These are phyloP conservation scores for Amblyornis subalaris DNA, from an alignment of 2,113 vertebrate species.

Conservation along the genomic window DNA sequence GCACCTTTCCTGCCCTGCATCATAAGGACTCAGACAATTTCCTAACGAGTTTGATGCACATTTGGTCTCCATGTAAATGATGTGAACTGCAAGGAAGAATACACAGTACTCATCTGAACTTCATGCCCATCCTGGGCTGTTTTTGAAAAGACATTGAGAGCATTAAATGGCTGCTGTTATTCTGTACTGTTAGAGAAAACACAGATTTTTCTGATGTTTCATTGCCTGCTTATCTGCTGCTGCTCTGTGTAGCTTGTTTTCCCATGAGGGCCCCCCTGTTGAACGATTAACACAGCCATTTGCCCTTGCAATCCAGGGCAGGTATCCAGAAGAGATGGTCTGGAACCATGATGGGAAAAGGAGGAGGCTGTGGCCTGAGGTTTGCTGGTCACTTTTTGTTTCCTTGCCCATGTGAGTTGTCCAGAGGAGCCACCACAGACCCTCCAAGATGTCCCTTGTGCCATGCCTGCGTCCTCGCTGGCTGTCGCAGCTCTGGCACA, in stretches of 20 bases:
- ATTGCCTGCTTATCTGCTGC: neutral
- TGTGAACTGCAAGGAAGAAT: neutral
- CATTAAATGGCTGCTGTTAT: neutral
- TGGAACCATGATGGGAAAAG: neutral
- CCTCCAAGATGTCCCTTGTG: neutral
- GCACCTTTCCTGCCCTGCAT: neutral
- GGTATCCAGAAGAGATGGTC: neutral
- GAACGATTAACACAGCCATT: neutral
- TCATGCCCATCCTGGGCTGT: neutral
- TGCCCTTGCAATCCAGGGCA: neutral
- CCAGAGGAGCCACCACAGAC: neutral
- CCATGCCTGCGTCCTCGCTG: rapidly evolving
- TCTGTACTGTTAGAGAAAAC: neutral
- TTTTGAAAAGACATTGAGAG: neutral
- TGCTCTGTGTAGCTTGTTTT: neutral
- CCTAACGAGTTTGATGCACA: neutral
- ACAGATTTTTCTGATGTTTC: neutral
- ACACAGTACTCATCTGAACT: neutral
- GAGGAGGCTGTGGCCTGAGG: neutral
- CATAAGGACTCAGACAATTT: neutral
- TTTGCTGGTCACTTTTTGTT: neutral
- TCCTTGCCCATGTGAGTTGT: neutral
- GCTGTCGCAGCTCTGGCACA: neutral
- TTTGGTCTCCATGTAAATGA: neutral
- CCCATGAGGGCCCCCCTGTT: rapidly evolving